Evolutionary conservation across 2,113 vertebrate genomes (phyloP), one percentile per base, ranked within the genome.

Genomic region (Eubucco bourcierii): DNA sequence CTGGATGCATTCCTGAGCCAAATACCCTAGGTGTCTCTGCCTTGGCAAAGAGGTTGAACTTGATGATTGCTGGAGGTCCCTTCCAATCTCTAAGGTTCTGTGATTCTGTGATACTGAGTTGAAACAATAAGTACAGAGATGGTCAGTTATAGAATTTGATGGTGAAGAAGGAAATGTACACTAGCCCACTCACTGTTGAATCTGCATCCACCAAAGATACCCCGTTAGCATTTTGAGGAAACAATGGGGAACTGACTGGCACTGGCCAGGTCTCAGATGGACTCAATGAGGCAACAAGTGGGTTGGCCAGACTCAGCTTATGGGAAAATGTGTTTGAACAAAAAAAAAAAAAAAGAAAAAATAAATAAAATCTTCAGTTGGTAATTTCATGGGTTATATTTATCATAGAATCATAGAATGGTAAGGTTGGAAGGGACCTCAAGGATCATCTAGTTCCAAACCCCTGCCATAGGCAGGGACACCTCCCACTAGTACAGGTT

Each of bases 261-360:
- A 0, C 2, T 63, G 33, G 12, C 27, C 9, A 44, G 21, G 19
- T 5, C 12, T 64, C 47, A 72, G 78, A 39, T 79, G 34, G 21
- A 52, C 15, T 27, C 9, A 52, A 5, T 1, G 2, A 15, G 17
- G 19, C 29, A 65, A 27, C 50, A 73, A 50, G 10, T 24, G 25
- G 9, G 20, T n/a, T 76, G 2, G 2, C n/a, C 5, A 1, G 41
- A 55, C 4, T 6, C 56, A 65, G 56, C 6, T 58, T 3, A 1
- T 25, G 44, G 9, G 10, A 84, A 25, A 3, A 44, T 64, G 4
- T 12, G 2, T 46, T 79, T 24, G 5, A 50, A 41, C 29, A 29
- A 34, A 10, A 39, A 11, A 39, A 10, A 10, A 39, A 39, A 39
- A 39, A 39, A 39, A 39, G 11, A 39, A 39, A 39, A 39, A 2